Evolutionary conservation across 2,888 invertebrate genomes (phyloP).

Genomic region (Mesorhabditis spiculigera): DNA sequence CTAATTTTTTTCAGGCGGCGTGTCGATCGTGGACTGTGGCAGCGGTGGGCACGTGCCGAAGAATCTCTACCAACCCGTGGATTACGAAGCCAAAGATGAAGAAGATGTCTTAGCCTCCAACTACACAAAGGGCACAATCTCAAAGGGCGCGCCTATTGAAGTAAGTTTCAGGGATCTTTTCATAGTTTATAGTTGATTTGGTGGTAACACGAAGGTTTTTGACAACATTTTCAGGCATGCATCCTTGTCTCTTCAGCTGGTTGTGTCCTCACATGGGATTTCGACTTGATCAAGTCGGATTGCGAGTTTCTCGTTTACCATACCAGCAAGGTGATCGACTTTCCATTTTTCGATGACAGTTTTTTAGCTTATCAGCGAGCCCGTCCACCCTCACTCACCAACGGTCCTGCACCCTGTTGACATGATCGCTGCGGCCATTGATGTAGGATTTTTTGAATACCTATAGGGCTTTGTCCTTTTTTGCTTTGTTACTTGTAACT

Average conservation of each 20-base stretch:
- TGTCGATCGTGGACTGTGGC: constrained; percentile 63
- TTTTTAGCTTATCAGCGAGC: constrained; percentile 24
- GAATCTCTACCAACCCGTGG: constrained; percentile 73
- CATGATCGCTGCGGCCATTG: constrained; percentile 34
- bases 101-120: constrained; percentile 58
- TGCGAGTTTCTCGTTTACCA: constrained; percentile 71
- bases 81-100: constrained; percentile 61
- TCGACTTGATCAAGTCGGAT: constrained; percentile 85
- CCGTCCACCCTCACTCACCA: constrained; percentile 18
- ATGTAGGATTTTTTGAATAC: constrained; percentile 9
- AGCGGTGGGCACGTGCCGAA: constrained; percentile 85
- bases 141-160: constrained; percentile 62
- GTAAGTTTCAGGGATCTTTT: constrained; percentile 34
- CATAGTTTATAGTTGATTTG: background rate
- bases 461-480: too few relatives aligned
- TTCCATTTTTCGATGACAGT: background rate
- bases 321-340: constrained; percentile 36
- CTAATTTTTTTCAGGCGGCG: constrained; percentile 60
- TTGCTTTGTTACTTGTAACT: background rate
- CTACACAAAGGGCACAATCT: constrained; percentile 61
- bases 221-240: constrained; percentile 60
- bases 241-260: constrained; percentile 79
- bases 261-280: constrained; percentile 91
- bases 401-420: constrained; percentile 38
- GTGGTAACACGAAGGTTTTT: background rate